These are phyloP conservation scores for Hemiscyllium ocellatum DNA, from an alignment of 2,113 vertebrate genomes.

Conservation along the genomic window DNA sequence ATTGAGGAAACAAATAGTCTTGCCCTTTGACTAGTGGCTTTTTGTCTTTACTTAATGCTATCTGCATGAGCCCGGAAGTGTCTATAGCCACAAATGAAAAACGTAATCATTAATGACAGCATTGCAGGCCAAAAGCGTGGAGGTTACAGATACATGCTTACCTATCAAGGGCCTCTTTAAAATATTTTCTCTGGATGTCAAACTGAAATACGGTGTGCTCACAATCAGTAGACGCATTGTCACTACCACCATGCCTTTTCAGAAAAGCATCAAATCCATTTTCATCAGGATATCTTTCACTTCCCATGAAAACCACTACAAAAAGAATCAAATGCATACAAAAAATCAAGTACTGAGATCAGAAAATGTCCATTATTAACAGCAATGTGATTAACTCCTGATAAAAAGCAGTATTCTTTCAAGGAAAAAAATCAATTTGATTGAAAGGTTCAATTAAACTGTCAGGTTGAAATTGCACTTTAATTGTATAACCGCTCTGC, in stretches of 20 bases:
- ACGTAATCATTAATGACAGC: not conserved
- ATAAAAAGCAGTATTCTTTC: not conserved
- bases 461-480: not conserved
- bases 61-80: not conserved
- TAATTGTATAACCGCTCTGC: not conserved
- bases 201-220: constrained; percentile 94
- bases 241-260: constrained; percentile 88
- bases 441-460: not conserved
- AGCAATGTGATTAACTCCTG: not conserved
- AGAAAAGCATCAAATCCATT: constrained; percentile 92
- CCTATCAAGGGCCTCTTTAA: constrained; percentile 88
- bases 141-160: constrained; percentile 46
- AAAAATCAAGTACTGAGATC: constrained; percentile 40
- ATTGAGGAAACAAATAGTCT: no score
- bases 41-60: not conserved
- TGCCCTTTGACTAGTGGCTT: not conserved
- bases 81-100: not conserved
- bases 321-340: constrained; percentile 37
- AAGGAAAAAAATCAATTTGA: not conserved
- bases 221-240: constrained; percentile 91
- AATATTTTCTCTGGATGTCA: constrained; percentile 84
- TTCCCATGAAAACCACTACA: constrained; percentile 98
- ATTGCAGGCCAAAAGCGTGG: no score
- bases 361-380: not conserved
- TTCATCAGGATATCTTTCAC: constrained; percentile 88